Percentiles rank a stretch among this genome's conserved stretches.
Evolutionary conservation across 2,888 invertebrate species (phyloP).

Genomic region (Cyclophora albipunctata): DNA sequence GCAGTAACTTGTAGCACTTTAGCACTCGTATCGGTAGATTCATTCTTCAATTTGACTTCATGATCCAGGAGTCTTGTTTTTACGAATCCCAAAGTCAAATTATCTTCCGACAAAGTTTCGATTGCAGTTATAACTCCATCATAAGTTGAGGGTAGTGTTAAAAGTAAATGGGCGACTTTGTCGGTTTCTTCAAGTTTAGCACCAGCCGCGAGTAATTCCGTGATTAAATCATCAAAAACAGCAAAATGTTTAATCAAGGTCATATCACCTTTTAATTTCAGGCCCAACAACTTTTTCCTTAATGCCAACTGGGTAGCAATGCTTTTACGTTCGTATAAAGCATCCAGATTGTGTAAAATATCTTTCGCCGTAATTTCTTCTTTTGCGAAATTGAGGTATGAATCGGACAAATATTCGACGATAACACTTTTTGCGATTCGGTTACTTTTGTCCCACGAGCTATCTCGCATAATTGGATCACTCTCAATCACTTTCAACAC

Average conservation of each 20-base stretch:
- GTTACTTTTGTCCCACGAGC: constrained; percentile 1
- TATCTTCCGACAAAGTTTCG: constrained; percentile 33
- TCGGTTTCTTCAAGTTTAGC: constrained; percentile 36
- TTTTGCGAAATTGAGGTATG: background rate
- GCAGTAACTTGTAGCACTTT: background rate
- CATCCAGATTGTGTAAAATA: constrained; percentile 15
- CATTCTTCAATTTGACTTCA: constrained; percentile 4
- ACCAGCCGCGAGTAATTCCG: constrained; percentile 32
- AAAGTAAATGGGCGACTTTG: constrained; percentile 34
- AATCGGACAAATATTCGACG: constrained; percentile 5
- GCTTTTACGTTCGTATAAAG: constrained; percentile 19
- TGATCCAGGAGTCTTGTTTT: constrained; percentile 10
- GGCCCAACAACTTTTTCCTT: constrained; percentile 15
- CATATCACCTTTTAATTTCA: constrained; percentile 12
- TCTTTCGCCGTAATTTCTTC: constrained; percentile 2
- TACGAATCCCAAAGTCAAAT: constrained; percentile 32
- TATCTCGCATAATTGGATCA: background rate
- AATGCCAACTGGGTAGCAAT: constrained; percentile 18
- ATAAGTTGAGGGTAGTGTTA: constrained; percentile 33
- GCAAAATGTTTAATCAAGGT: background rate
- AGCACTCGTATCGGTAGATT: background rate
- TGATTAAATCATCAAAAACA: constrained; percentile 33
- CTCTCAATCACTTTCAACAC: constrained; percentile 10
- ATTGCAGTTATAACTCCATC: constrained; percentile 40
- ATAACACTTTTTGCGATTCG: constrained; percentile 18